Conservation (phyloP, 2,888 invertebrate species). For the Elegia similella region DNA sequence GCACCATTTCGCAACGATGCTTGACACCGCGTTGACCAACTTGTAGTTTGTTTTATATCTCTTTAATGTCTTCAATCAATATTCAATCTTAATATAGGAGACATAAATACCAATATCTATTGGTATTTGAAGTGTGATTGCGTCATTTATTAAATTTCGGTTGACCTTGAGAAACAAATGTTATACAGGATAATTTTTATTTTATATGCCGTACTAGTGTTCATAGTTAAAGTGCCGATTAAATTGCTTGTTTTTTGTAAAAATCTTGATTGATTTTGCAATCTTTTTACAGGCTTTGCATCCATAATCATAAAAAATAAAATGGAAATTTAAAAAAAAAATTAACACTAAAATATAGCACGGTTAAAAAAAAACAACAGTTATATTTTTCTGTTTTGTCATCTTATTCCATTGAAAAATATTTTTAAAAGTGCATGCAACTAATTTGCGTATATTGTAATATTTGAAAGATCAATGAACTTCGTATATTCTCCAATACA, state of each 20-base stretch:
- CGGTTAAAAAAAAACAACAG: background rate
- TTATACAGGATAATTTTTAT: background rate
- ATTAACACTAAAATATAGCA: too few species aligned
- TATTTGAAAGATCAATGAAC: background rate
- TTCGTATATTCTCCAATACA: background rate
- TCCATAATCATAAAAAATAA: too few species aligned
- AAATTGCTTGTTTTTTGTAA: background rate
- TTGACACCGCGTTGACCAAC: conserved; percentile 15
- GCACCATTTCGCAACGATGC: conserved; percentile 10
- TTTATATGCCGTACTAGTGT: background rate
- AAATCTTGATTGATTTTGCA: background rate
- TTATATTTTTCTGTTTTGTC: background rate
- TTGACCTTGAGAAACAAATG: conserved; percentile 2
- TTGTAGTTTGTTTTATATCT: conserved; percentile 1
- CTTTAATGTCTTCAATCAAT: conserved; percentile 11
- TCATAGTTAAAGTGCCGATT: background rate
- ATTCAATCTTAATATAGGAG: background rate
- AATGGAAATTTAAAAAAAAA: too few species aligned
- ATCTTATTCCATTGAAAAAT: background rate
- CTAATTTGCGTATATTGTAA: background rate
- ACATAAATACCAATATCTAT: background rate
- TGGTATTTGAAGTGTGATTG: background rate
- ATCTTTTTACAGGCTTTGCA: too few species aligned
- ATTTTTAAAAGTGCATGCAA: background rate
- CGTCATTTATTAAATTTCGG: background rate